These are phyloP conservation scores for Hipposideros armiger DNA, from an alignment of 2,113 vertebrate genomes.

Conservation along the genomic window DNA sequence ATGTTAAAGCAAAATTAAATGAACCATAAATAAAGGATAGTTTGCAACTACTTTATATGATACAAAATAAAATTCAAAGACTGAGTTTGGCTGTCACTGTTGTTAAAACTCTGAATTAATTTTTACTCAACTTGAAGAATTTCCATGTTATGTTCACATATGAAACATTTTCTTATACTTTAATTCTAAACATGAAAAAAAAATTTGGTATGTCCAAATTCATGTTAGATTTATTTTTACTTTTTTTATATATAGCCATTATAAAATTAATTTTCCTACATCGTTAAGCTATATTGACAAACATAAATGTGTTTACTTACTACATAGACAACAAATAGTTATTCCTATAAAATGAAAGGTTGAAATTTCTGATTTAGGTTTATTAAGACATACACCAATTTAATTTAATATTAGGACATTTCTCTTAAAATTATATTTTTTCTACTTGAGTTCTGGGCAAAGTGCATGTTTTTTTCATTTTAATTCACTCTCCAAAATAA, in stretches of 20 bases:
- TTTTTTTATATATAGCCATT: background rate
- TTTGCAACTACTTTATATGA: background rate
- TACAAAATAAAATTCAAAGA: background rate
- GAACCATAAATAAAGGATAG: background rate
- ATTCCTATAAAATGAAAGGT: background rate
- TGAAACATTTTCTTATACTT: background rate
- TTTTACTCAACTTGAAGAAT: background rate
- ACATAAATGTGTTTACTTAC: background rate
- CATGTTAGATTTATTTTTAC: background rate
- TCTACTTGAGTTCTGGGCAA: background rate
- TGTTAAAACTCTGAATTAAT: background rate
- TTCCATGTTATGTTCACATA: background rate
- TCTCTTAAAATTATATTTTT: background rate
- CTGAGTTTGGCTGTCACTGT: background rate
- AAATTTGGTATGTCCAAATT: background rate
- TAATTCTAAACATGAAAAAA: constrained; percentile 20
- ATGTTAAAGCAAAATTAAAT: constrained; percentile 5
- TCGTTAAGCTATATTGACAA: background rate
- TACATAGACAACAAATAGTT: background rate
- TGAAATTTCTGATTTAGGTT: background rate
- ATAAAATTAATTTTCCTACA: background rate
- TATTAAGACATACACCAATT: background rate
- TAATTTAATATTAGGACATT: background rate
- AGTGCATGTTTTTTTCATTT: background rate
- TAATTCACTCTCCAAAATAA: background rate